Conservation (phyloP, 2,797 vertebrate species). For the Sciurus vulgaris region DNA sequence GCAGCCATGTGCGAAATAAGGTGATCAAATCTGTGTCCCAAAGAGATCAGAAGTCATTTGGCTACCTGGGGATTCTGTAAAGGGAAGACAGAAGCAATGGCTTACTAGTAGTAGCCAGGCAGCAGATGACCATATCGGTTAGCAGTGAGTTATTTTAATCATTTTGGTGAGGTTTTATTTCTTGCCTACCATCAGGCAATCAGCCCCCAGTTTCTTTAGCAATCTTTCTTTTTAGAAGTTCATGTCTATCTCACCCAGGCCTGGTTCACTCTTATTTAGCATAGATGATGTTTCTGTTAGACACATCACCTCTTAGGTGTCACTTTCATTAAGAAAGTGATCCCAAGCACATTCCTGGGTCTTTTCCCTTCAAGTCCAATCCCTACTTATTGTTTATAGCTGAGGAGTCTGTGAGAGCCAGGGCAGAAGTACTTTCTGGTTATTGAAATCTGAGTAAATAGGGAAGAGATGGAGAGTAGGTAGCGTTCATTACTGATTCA, state of each 20-base stretch:
- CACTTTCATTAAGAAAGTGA: conserved; percentile 6
- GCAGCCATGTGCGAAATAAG: neutral
- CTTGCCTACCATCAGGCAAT: neutral
- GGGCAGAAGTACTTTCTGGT: neutral
- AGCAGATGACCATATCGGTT: neutral
- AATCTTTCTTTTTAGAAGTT: conserved; percentile 3
- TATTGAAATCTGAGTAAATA: conserved; percentile 42
- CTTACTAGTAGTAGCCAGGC: neutral
- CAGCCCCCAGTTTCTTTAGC: neutral
- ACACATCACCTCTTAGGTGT: neutral
- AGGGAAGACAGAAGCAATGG: neutral
- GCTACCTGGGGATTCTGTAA: neutral
- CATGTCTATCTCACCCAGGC: neutral
- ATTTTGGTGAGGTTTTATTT: neutral
- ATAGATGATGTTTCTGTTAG: neutral
- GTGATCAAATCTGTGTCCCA: neutral
- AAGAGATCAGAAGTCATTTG: neutral
- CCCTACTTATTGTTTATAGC: neutral
- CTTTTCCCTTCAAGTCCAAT: neutral
- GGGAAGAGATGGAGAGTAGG: conserved; percentile 30
- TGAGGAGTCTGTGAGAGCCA: neutral
- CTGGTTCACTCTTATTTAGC: neutral
- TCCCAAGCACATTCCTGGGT: neutral
- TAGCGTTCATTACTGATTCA: neutral
- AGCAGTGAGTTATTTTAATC: neutral